A percentile compares a stretch with the other conserved stretches of the same genome.
These are phyloP conservation scores for Philereme vetulata DNA, from an alignment of 2,888 invertebrate species.

Conservation along the genomic window DNA sequence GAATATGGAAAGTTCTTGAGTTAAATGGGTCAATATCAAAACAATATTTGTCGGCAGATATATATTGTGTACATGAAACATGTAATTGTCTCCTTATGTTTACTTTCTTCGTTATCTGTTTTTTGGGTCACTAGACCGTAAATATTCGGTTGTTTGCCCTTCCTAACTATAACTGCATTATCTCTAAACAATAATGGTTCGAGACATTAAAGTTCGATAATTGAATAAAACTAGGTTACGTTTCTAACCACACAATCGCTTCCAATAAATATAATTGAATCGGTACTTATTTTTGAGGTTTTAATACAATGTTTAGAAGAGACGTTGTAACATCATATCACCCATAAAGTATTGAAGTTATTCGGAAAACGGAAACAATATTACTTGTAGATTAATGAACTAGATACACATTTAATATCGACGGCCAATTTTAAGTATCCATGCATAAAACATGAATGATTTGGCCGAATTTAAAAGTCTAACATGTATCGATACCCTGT, in stretches of 20 bases:
- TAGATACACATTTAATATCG: conserved; percentile 33
- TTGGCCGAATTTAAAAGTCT: conserved; percentile 23
- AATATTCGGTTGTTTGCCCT: conserved; percentile 60
- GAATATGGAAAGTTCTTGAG: conserved; percentile 50
- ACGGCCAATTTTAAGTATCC: conserved; percentile 16
- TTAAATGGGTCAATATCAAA: conserved; percentile 73
- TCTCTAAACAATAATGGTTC: conserved; percentile 31
- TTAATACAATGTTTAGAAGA: not conserved
- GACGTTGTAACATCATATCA: not conserved
- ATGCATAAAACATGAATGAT: conserved; percentile 32
- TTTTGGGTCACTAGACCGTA: conserved; percentile 70
- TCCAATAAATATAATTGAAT: not conserved
- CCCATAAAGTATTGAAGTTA: not conserved
- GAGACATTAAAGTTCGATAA: conserved; percentile 13
- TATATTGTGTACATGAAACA: conserved; percentile 70
- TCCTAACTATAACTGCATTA: conserved; percentile 52
- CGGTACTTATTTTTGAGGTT: not conserved
- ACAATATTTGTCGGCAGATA: conserved; percentile 60
- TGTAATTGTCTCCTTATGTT: conserved; percentile 67
- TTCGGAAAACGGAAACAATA: conserved; percentile 31
- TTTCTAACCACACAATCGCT: not conserved
- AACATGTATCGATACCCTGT: conserved; percentile 5
- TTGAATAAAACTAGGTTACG: conserved; percentile 10
- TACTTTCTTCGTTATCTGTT: conserved; percentile 75
- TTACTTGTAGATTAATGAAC: conserved; percentile 35